Evolutionary conservation across 1,140 invertebrate genomes (phyloP).

Genomic region (Mercenaria mercenaria): DNA sequence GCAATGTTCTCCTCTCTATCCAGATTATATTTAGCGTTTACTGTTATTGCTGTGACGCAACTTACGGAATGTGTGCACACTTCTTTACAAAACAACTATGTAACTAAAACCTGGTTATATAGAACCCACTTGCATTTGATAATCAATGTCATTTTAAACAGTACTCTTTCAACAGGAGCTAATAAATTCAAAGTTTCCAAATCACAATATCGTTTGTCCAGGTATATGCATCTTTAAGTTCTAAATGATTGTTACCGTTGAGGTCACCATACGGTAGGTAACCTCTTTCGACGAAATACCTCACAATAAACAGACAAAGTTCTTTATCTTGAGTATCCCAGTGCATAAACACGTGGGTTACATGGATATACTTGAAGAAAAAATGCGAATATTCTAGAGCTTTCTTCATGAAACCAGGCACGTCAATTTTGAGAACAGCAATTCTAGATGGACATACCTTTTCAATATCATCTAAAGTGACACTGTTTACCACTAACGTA

Average conservation of each 20-base stretch:
- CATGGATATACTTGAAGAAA: slow-evolving; percentile 1
- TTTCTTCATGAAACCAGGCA: background rate
- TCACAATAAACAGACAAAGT: background rate
- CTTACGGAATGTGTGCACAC: too few relatives aligned
- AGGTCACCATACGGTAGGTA: background rate
- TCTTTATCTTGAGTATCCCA: background rate
- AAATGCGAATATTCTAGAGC: background rate
- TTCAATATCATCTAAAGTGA: background rate
- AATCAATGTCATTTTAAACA: too few relatives aligned
- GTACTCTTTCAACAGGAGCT: too few relatives aligned
- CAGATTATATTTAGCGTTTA: too few relatives aligned
- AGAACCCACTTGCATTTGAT: too few relatives aligned
- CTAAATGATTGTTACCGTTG: background rate
- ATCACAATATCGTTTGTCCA: background rate
- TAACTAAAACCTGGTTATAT: too few relatives aligned
- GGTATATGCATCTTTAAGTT: background rate
- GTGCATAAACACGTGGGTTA: background rate
- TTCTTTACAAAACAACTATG: too few relatives aligned
- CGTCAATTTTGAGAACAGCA: background rate
- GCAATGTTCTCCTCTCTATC: too few relatives aligned
- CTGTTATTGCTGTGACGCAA: too few relatives aligned
- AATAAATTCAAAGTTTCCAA: background rate
- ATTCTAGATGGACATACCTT: background rate
- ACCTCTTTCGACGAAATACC: background rate
- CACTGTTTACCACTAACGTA: background rate